phyloP scores from a whole-genome alignment of 2,797 vertebrate genomes.

The Hybognathus amarus region DNA sequence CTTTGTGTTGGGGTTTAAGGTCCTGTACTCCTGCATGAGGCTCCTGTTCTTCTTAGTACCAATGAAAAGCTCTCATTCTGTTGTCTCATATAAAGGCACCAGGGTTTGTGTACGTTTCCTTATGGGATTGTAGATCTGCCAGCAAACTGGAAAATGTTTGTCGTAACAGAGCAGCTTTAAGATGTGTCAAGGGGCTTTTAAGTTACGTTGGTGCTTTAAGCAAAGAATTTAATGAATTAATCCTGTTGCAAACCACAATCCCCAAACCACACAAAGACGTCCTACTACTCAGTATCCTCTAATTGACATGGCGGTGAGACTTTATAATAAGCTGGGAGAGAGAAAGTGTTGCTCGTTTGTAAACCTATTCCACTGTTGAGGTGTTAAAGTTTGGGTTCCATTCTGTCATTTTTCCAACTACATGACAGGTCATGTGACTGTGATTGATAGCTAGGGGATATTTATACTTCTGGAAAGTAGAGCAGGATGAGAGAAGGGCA shows the following conservation, averaged over 20 bases:
- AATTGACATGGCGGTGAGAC: neutral
- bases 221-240: constrained; percentile 27
- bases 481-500: constrained; percentile 43
- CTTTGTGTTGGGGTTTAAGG: neutral
- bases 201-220: constrained; percentile 20
- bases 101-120: neutral
- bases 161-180: constrained; percentile 25
- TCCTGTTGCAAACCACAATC: constrained; percentile 11
- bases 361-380: neutral
- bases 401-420: constrained; percentile 18
- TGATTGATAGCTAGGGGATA: constrained; percentile 41
- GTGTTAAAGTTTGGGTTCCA: constrained; percentile 16
- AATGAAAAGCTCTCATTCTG: neutral
- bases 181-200: constrained; percentile 22
- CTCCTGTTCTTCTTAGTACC: neutral
- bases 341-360: neutral
- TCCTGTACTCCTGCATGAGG: neutral
- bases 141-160: constrained; percentile 9
- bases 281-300: constrained; percentile 4
- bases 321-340: neutral
- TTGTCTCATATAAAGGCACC: neutral
- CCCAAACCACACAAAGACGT: neutral
- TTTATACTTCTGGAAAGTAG: constrained; percentile 50
- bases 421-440: constrained; percentile 36
- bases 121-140: constrained; percentile 19